Percentiles rank a stretch among this genome's conserved stretches.
Evolutionary conservation across 2,797 vertebrate genomes (phyloP).

Genomic region (Brachyrhaphis roseni): DNA sequence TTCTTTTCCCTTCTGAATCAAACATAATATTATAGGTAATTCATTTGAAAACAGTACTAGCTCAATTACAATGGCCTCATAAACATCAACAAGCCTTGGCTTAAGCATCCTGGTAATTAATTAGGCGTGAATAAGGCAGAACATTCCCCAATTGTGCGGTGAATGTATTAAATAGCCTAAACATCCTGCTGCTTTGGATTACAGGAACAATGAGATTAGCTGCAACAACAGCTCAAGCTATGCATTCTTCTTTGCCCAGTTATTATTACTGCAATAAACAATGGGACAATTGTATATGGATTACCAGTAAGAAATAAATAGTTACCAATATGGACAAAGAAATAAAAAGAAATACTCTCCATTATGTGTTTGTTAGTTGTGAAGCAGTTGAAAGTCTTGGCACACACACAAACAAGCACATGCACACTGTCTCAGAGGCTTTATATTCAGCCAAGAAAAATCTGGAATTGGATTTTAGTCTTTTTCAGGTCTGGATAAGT

Average conservation of each 20-base stretch:
- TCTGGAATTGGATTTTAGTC: background rate
- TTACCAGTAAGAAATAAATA: conserved; percentile 49
- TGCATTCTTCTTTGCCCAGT: conserved; percentile 46
- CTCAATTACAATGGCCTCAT: conserved; percentile 43
- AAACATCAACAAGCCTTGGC: conserved; percentile 52
- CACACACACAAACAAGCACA: background rate
- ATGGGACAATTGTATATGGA: conserved; percentile 55
- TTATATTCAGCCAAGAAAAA: background rate
- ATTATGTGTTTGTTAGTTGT: conserved; percentile 26
- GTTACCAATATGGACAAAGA: conserved; percentile 24
- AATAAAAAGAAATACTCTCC: conserved; percentile 15
- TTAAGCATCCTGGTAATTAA: conserved; percentile 59
- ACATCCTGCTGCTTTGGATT: conserved; percentile 69
- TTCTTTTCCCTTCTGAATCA: conserved; percentile 28
- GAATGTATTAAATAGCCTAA: conserved; percentile 61
- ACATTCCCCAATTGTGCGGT: conserved; percentile 54
- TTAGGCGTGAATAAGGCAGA: conserved; percentile 56
- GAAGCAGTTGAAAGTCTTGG: conserved; percentile 31
- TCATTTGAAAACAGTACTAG: conserved; percentile 49
- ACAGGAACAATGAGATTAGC: conserved; percentile 71
- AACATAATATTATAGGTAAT: conserved; percentile 37
- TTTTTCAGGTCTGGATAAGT: background rate
- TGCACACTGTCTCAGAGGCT: conserved; percentile 9
- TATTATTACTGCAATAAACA: conserved; percentile 53
- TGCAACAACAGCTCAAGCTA: conserved; percentile 52